A percentile compares a stretch with the other conserved stretches of the same genome.
These are phyloP conservation scores for Xiphophorus birchmanni DNA, from an alignment of 2,797 vertebrate genomes.

Conservation along the genomic window DNA sequence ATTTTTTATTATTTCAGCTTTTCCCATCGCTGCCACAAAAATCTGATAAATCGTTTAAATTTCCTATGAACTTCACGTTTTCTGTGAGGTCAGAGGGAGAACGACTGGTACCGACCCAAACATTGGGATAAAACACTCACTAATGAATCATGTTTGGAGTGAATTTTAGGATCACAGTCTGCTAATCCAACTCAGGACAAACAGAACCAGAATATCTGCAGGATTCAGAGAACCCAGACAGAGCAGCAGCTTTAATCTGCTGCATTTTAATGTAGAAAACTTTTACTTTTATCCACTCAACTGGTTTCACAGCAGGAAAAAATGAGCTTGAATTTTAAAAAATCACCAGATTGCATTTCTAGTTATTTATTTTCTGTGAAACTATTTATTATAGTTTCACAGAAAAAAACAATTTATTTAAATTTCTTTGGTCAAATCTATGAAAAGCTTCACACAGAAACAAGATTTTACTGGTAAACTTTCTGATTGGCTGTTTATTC, in stretches of 20 bases:
- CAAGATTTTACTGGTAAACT: background rate
- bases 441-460: background rate
- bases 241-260: background rate
- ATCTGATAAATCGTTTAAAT: background rate
- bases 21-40: background rate
- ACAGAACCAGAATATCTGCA: too few relatives aligned
- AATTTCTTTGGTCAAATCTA: background rate
- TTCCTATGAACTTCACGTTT: background rate
- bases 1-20: background rate
- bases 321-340: too few relatives aligned
- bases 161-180: background rate
- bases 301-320: background rate
- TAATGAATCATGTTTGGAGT: background rate
- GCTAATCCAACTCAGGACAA: too few relatives aligned
- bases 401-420: background rate
- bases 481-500: too few relatives aligned
- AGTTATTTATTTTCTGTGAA: background rate
- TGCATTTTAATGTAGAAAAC: background rate
- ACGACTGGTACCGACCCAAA: background rate
- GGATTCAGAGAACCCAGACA: too few relatives aligned
- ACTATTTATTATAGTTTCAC: too few relatives aligned
- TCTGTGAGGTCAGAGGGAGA: background rate
- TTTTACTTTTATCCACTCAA: background rate
- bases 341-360: background rate
- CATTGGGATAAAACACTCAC: background rate